These are phyloP conservation scores for Eolophus roseicapilla DNA, from an alignment of 2,113 vertebrate genomes.

Conservation along the genomic window DNA sequence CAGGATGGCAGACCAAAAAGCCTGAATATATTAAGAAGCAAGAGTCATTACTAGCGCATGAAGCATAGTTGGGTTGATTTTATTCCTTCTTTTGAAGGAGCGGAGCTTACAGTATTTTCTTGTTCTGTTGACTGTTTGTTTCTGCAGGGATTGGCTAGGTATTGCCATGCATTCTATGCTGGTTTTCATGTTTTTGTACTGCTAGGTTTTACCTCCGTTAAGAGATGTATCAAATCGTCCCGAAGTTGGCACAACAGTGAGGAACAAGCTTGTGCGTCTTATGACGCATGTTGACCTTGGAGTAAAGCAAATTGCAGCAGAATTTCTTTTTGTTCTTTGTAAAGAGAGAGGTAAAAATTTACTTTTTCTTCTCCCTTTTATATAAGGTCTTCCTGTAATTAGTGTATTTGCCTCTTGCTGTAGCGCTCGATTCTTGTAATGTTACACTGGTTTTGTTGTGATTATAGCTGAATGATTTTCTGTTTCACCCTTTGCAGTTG, in stretches of 20 bases:
- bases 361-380: not conserved
- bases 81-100: not conserved
- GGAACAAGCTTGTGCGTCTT: conserved; percentile 95
- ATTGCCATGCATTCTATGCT: not conserved
- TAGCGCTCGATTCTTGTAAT: not conserved
- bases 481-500: conserved; percentile 79
- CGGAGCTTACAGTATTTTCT: not conserved
- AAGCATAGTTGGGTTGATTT: not conserved
- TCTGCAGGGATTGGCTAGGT: not conserved
- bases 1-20: not conserved
- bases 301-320: conserved; percentile 94
- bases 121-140: not conserved
- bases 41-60: not conserved
- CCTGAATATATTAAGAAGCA: not conserved
- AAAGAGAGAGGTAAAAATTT: conserved; percentile 90
- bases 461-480: not conserved
- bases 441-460: not conserved
- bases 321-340: conserved; percentile 97
- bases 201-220: conserved; percentile 91
- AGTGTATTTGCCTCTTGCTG: not conserved
- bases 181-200: not conserved
- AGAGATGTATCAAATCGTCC: conserved; percentile 93
- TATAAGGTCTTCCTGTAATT: not conserved
- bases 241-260: conserved; percentile 89
- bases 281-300: conserved; percentile 97